Percentiles rank a stretch among this genome's conserved stretches.
phyloP scores from a whole-genome alignment of 2,113 vertebrate species.

The Heterotis niloticus region DNA sequence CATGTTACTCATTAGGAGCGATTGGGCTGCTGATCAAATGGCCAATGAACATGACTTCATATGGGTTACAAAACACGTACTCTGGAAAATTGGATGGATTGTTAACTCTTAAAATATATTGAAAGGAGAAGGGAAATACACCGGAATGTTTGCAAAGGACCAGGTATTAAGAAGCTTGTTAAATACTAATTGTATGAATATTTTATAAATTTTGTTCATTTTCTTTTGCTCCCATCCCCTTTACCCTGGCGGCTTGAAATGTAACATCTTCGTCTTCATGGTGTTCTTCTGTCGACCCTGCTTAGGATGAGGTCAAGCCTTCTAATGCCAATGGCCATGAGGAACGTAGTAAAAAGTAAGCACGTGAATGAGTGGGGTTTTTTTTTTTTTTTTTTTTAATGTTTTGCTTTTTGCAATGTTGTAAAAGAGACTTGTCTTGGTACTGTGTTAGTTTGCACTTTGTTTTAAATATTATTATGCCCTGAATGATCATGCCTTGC shows the following conservation, averaged over 20 bases:
- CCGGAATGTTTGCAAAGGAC: constrained; percentile 65
- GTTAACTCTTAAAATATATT: constrained; percentile 19
- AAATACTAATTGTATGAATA: constrained; percentile 73
- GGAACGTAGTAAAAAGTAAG: constrained; percentile 95
- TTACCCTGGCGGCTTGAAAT: constrained; percentile 98
- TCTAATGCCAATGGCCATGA: constrained; percentile 98
- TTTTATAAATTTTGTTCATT: constrained; percentile 66
- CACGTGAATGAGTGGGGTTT: constrained; percentile 29
- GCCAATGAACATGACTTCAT: constrained; percentile 53
- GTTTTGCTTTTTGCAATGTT: background rate
- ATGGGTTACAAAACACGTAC: constrained; percentile 15
- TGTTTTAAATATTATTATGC: no score
- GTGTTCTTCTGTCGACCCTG: constrained; percentile 99
- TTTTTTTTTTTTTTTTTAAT: background rate
- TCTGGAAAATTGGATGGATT: constrained; percentile 8
- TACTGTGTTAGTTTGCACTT: no score
- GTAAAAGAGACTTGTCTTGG: background rate
- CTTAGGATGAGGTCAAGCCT: constrained; percentile 99
- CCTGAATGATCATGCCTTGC: background rate
- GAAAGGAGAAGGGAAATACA: constrained; percentile 47
- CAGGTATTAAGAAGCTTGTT: constrained; percentile 68
- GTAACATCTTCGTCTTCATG: constrained; percentile 96
- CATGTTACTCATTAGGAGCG: constrained; percentile 80
- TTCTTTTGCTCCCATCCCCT: constrained; percentile 93
- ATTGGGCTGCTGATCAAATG: constrained; percentile 27